Percentiles rank a stretch among this genome's conserved stretches.
These are phyloP conservation scores for Champsocephalus esox DNA, from an alignment of 2,797 vertebrate species.

Conservation along the genomic window DNA sequence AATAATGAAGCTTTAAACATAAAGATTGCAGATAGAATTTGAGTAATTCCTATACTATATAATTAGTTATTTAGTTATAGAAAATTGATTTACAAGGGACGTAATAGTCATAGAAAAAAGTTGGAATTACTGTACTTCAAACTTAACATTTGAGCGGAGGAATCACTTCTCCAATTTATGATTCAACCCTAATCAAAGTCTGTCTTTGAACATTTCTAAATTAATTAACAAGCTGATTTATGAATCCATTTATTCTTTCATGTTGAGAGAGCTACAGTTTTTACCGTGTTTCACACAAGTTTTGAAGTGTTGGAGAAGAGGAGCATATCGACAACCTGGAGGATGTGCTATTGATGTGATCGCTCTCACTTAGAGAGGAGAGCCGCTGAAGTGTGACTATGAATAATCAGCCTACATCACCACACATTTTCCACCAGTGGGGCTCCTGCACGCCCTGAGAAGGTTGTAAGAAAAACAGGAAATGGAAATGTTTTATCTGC, in stretches of 20 bases:
- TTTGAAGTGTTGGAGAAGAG: constrained; percentile 36
- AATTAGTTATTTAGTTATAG: neutral
- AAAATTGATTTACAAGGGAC: neutral
- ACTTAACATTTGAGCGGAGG: constrained; percentile 7
- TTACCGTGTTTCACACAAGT: constrained; percentile 28
- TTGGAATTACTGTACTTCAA: neutral
- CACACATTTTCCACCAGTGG: constrained; percentile 53
- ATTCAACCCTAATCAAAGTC: neutral
- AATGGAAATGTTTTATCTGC: constrained; percentile 53
- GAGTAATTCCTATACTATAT: neutral
- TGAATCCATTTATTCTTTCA: constrained; percentile 22
- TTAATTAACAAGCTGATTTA: constrained; percentile 35
- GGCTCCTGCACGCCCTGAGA: constrained; percentile 42
- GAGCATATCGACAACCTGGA: constrained; percentile 67
- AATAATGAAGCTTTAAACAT: too few species aligned
- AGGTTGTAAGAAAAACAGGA: constrained; percentile 50
- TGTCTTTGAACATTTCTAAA: constrained; percentile 2
- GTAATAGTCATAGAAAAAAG: neutral
- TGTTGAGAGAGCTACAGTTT: constrained; percentile 43
- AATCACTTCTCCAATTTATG: constrained; percentile 7
- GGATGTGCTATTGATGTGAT: constrained; percentile 73
- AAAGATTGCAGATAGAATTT: neutral
- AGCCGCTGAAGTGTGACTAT: constrained; percentile 67
- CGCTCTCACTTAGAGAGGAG: constrained; percentile 69
- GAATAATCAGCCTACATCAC: constrained; percentile 72